Conservation (phyloP, 2,888 invertebrate genomes). For the Magallana nippona region DNA sequence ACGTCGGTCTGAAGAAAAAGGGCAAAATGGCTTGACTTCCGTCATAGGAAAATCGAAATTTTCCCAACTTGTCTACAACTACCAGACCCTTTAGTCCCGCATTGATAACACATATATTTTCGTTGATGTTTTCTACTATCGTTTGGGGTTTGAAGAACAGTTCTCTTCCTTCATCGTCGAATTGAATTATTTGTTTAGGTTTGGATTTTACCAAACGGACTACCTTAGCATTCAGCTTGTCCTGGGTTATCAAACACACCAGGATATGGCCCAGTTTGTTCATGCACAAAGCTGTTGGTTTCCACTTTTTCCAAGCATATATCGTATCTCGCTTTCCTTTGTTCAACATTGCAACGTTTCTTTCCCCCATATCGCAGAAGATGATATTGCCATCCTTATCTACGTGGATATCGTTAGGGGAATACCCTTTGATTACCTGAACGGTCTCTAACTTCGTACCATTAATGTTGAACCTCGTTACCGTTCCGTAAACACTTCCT, state of each 20-base stretch:
- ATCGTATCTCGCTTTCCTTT: neutral
- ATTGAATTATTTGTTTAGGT: slow-evolving; percentile 7
- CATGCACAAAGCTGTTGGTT: neutral
- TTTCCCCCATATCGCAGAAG: neutral
- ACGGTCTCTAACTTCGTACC: neutral
- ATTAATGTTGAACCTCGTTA: neutral
- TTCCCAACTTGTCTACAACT: neutral
- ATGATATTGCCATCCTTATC: neutral
- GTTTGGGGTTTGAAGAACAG: neutral
- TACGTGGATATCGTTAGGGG: neutral
- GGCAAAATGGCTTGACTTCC: neutral
- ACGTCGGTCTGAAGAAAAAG: neutral
- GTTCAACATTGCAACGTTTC: neutral
- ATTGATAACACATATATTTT: neutral
- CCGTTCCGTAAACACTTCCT: neutral
- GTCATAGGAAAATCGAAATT: neutral
- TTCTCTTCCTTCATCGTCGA: neutral
- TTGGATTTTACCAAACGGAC: neutral
- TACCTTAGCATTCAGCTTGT: neutral
- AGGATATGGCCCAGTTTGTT: slow-evolving; percentile 2
- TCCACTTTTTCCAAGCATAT: slow-evolving; percentile 1
- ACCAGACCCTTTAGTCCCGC: neutral
- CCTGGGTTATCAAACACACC: neutral
- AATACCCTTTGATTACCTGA: neutral
- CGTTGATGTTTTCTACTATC: neutral